Evolutionary conservation across 64 coral and sea anemone species (phyloP), one percentile per base, ranked within the genome.

Genomic region (Exaiptasia diaphana): DNA sequence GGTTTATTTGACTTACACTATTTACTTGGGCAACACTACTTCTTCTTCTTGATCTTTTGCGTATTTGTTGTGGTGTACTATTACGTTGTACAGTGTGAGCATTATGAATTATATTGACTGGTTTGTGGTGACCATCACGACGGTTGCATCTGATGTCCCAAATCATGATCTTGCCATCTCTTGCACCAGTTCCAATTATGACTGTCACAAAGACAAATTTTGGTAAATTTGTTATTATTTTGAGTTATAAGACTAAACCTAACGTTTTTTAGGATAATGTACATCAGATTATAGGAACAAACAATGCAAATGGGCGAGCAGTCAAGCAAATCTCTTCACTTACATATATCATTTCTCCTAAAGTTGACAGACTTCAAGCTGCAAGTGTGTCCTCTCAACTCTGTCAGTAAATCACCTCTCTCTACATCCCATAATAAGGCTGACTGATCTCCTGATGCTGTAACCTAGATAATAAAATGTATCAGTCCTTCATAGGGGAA

Each of bases 161-260:
- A 18, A 92, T 85, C 94, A 97, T 97, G 24, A 97, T 83, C 36
- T 97, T 97, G 2, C 94, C 94, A 85, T 97, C 94, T 67, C 94
- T 67, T 37, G 94, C 73, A 30, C 94, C 94, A 29, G 94, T 88
- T 7, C 89, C 84, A 91, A 97, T 92, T 30, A 88, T 78, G 85
- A 97, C 94, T 97, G 57, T 26, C 9, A 78, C 18, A 75, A 4
- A 50, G 21, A 15, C 11, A 62, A n/a, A n/a, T n/a, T n/a, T n/a
- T n/a, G n/a, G n/a, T n/a, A n/a, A n/a, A n/a, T 32, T 24, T 0
- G 11, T 31, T 5, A 62, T 27, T 31, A 31, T 30, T 20, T 9
- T 60, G 3, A 60, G 17, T 23, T 13, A 0, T 1, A 50, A 50
- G 11, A 50, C 46, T 50, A 11, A 50, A n/a, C n/a, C n/a, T n/a